Evolutionary conservation across 2,113 vertebrate species (phyloP), one percentile per base, ranked within the genome.

Genomic region (Hypomesus transpacificus): DNA sequence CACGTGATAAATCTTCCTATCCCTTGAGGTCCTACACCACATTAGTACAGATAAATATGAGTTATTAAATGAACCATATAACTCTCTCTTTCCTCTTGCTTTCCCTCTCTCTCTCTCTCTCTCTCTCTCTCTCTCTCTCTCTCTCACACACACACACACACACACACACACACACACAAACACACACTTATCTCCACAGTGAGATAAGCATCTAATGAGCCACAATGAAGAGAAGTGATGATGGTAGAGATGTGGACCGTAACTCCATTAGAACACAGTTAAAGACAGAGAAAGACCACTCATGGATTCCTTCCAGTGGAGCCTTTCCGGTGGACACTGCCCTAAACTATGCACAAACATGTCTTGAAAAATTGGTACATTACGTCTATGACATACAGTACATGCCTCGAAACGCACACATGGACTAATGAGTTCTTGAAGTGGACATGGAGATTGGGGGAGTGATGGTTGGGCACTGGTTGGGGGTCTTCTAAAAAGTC

Each of bases 171-270:
- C 7, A 57, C 18, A 13, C 20, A 58, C 9, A 58, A 8, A 59
- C 9, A 14, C 21, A 59, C 3, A 22, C 57, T 24, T 22, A 59
- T 59, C 39, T 13, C 39, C 39, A 46, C 39, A 22, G 22, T 16
- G 59, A 61, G 59, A 61, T 24, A 61, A 61, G 14, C 21, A 28
- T 26, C 21, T 61, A 61, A 61, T 61, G 59, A 61, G 59, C 22
- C 59, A 17, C 13, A 61, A 26, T 61, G 26, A 61, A 16, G 22
- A 26, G 16, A 16, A 61, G 22, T 26, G 59, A 61, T 61, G 4
- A 28, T 60, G 58, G 24, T 24, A 26, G 58, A 60, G 14, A 60
- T 18, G 59, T 61, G 22, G 3, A n/a, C 17, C 11, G 54, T 17
- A 57, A 20, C 24, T 61, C 26, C 59, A 61, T 61, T 61, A 61